Conservation (phyloP, 37 sponge, comb jelly and placozoan species). For the Aphrocallistes beatrix region DNA sequence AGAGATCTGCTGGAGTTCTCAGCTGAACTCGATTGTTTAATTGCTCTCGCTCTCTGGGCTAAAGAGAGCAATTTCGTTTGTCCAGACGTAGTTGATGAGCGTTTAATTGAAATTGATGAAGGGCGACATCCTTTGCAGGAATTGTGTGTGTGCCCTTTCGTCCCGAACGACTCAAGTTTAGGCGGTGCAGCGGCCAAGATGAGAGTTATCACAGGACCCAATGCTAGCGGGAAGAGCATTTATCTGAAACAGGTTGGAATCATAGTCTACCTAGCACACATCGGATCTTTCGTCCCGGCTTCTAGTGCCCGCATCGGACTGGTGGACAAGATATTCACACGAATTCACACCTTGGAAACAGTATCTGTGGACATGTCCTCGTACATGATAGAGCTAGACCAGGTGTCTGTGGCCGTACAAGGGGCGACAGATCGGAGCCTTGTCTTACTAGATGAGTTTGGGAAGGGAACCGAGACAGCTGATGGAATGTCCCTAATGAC, state of each 20-base stretch:
- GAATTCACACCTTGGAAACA: constrained; percentile 78
- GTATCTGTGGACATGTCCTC: constrained; percentile 84
- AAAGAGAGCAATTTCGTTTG: constrained; percentile 63
- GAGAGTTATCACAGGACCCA: constrained; percentile 92
- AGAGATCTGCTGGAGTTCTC: constrained; percentile 54
- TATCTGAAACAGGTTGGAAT: constrained; percentile 95
- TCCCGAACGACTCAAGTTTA: constrained; percentile 68
- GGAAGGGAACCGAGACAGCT: constrained; percentile 89
- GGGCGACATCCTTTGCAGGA: constrained; percentile 95
- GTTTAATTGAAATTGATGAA: constrained; percentile 53
- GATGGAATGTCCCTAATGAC: constrained; percentile 77
- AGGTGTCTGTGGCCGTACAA: constrained; percentile 59
- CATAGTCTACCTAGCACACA: constrained; percentile 89
- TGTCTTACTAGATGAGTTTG: constrained; percentile 89
- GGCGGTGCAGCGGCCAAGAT: constrained; percentile 48
- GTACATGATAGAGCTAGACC: constrained; percentile 90
- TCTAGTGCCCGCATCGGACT: constrained; percentile 67
- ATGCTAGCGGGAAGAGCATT: constrained; percentile 98
- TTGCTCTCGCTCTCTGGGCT: constrained; percentile 69
- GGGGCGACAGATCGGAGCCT: constrained; percentile 46
- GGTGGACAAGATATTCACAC: constrained; percentile 79
- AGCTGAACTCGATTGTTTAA: constrained; percentile 88
- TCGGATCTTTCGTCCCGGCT: constrained; percentile 94
- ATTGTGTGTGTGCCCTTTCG: constrained; percentile 79
- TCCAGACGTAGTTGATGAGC: constrained; percentile 62